Evolutionary conservation across 2,797 vertebrate species (phyloP).

Genomic region (Borostomias antarcticus): DNA sequence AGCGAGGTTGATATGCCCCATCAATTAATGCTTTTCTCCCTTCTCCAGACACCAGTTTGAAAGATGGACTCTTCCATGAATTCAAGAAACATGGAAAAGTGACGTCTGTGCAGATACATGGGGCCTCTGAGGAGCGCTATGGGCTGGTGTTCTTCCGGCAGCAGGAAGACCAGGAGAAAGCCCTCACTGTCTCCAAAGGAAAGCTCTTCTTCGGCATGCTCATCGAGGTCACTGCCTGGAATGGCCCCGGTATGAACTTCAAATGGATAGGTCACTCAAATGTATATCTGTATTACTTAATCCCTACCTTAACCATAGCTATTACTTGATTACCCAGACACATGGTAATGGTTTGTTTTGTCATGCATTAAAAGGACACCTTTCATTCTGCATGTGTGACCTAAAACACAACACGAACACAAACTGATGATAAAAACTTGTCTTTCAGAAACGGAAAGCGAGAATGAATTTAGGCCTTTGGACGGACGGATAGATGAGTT

Average conservation of each 20-base stretch:
- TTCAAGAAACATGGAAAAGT: slow-evolving; percentile 99
- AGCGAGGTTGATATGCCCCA: neutral
- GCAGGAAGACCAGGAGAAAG: slow-evolving; percentile 99
- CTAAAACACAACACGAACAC: too few species aligned
- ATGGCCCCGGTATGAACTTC: slow-evolving; percentile 87
- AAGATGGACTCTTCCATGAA: slow-evolving; percentile 98
- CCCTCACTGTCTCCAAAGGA: slow-evolving; percentile 93
- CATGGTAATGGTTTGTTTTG: neutral
- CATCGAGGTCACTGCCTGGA: slow-evolving; percentile 98
- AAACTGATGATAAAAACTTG: slow-evolving; percentile 15
- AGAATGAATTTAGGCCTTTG: slow-evolving; percentile 97
- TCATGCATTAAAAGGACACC: too few species aligned
- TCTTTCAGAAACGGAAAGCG: slow-evolving; percentile 92
- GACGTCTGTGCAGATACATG: slow-evolving; percentile 98
- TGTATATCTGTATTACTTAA: neutral
- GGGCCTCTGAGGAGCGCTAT: slow-evolving; percentile 93
- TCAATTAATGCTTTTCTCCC: neutral
- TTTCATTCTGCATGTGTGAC: too few species aligned
- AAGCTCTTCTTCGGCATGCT: slow-evolving; percentile 99
- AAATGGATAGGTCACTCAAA: neutral
- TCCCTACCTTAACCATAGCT: neutral
- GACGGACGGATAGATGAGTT: slow-evolving; percentile 98
- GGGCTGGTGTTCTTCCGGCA: slow-evolving; percentile 98
- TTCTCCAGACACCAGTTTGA: slow-evolving; percentile 92
- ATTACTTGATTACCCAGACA: neutral